Conservation (phyloP, 2,888 invertebrate genomes). For the Onchidella celtica region DNA sequence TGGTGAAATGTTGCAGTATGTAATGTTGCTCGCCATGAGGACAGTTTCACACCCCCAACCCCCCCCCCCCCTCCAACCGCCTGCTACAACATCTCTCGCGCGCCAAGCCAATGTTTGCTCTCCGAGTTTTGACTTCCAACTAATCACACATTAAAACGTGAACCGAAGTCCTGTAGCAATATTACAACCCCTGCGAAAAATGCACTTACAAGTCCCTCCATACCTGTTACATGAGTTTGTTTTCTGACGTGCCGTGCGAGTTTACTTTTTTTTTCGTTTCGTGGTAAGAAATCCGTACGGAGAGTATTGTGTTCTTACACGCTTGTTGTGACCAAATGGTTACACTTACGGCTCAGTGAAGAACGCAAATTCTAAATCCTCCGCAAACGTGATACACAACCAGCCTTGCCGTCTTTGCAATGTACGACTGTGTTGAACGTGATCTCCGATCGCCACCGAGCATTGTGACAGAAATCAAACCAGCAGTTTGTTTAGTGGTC, state of each 20-base stretch:
- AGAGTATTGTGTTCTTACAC: background rate
- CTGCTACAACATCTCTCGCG: too few species aligned
- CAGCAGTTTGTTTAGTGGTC: too few species aligned
- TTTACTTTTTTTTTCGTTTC: background rate
- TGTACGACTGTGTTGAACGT: background rate
- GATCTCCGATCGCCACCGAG: background rate
- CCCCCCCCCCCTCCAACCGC: too few species aligned
- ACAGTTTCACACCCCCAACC: too few species aligned
- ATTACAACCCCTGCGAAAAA: background rate
- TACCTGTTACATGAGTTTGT: background rate
- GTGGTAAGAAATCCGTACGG: too few species aligned
- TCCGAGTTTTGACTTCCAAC: background rate
- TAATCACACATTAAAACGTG: background rate
- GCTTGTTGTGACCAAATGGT: constrained; percentile 23
- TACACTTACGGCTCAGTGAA: constrained; percentile 24
- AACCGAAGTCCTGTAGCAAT: background rate
- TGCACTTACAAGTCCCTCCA: background rate
- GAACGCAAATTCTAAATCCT: background rate
- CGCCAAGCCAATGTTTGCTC: too few species aligned
- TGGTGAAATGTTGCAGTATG: too few species aligned
- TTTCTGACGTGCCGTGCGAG: background rate
- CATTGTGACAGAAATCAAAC: too few species aligned
- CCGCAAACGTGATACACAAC: background rate
- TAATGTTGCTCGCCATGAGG: too few species aligned
- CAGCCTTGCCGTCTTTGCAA: constrained; percentile 9